A percentile compares a stretch with the other conserved stretches of the same genome.
Evolutionary conservation across 35 echinoderm and acorn worm genomes (phyloP).

Genomic region (Ptychodera flava): DNA sequence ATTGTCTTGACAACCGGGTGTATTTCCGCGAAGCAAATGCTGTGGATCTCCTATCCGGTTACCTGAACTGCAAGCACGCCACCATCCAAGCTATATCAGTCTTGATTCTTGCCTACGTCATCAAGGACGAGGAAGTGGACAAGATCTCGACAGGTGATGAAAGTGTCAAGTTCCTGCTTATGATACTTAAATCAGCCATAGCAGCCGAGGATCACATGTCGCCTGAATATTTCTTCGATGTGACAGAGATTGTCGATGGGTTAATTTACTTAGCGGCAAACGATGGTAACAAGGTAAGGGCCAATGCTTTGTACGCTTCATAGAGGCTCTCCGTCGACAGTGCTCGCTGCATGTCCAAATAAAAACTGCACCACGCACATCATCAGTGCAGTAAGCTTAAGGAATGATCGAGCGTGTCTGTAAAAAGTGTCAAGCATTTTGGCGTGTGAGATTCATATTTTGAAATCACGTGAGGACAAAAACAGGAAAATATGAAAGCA

Average conservation of each 20-base stretch:
- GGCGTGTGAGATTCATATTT: too few species aligned
- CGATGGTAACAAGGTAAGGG: conserved; percentile 36
- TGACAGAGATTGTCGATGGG: conserved; percentile 25
- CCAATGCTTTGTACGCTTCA: too few species aligned
- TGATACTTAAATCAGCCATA: neutral
- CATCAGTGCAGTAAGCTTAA: too few species aligned
- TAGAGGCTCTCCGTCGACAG: too few species aligned
- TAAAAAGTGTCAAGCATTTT: too few species aligned
- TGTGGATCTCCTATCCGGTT: neutral
- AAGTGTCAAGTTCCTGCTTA: conserved; percentile 38
- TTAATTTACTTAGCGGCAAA: conserved; percentile 27
- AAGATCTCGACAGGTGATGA: conserved; percentile 28
- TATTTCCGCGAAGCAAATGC: neutral
- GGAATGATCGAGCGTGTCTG: too few species aligned
- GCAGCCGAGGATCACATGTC: conserved; percentile 12
- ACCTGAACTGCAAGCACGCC: neutral
- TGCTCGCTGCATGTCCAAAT: too few species aligned
- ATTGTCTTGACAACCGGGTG: neutral
- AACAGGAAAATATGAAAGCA: too few species aligned
- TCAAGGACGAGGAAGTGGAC: conserved; percentile 42
- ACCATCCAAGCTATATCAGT: conserved; percentile 10
- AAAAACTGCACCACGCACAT: too few species aligned
- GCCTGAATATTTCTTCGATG: conserved; percentile 28
- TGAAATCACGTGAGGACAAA: too few species aligned
- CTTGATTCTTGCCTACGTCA: conserved; percentile 36